phyloP scores from a whole-genome alignment of 2,113 vertebrate species.

The Anguilla japonica region DNA sequence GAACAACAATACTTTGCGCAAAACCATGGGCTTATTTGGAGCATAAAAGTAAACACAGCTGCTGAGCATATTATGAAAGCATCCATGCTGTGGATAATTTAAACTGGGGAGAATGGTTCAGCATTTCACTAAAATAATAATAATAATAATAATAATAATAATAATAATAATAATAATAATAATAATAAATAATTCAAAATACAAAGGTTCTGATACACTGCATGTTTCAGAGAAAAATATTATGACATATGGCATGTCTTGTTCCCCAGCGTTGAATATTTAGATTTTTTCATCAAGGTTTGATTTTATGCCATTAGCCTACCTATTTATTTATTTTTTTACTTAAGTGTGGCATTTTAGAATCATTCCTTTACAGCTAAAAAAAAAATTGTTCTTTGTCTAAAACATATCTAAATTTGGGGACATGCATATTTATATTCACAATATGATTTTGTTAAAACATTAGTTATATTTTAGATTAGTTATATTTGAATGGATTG shows the following conservation, averaged over 20 bases:
- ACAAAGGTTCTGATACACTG: too few relatives aligned
- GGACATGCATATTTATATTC: not conserved
- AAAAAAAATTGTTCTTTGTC: not conserved
- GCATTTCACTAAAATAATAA: not conserved
- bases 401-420: not conserved
- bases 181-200: too few relatives aligned
- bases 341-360: not conserved
- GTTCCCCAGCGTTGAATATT: not conserved
- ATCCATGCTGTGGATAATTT: slow-evolving; percentile 50
- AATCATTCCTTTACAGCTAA: not conserved
- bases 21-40: slow-evolving; percentile 54
- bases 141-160: not conserved
- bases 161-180: not conserved
- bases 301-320: too few relatives aligned
- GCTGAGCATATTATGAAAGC: slow-evolving; percentile 58
- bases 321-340: not conserved
- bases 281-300: too few relatives aligned
- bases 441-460: not conserved
- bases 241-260: not conserved
- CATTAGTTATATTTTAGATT: not conserved
- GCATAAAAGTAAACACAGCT: slow-evolving; percentile 69
- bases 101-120: slow-evolving; percentile 40
- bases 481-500: not conserved
- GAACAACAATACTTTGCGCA: slow-evolving; percentile 45
- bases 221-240: too few relatives aligned